Evolutionary conservation across 1,140 invertebrate genomes (phyloP), one percentile per base, ranked within the genome.

Genomic region (Achatina immaculata): DNA sequence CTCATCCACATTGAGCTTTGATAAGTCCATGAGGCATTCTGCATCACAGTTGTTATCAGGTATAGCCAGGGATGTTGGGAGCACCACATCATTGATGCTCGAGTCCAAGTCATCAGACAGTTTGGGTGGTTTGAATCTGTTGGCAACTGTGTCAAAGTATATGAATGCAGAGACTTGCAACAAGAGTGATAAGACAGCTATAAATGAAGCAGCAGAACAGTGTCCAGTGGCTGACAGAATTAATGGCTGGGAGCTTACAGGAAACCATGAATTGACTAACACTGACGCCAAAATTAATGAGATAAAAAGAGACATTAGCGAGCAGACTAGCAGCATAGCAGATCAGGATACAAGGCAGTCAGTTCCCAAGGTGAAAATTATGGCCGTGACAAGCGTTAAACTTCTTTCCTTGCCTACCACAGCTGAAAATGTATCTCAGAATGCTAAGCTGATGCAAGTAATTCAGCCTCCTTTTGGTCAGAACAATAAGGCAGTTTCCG

Each of bases 131-230:
- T 51, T 76, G 34, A 76, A 76, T 76, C 74, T 76, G 16, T 76
- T 76, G 51, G 74, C 74, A 58, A 76, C 74, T 38, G 74, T 76
- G 7, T 76, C 74, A 36, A 76, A 76, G 34, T 76, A 76, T 31
- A 76, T 76, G 74, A 76, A 76, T 62, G 45, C 40, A 36, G 36
- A 76, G 42, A 6, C 31, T 40, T 76, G 74, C 34, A 55, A 6
- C 19, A 74, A 74, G 24, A 51, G 4, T 34, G 45, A 51, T 28
- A 34, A 6, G 9, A 38, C 1, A 28, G 31, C 65, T 66, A 28
- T 40, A 4, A 43, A 40, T 42, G 42, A 69, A 4, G 16, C 34
- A 48, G 40, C 24, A 43, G 40, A 51, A 14, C 16, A 73, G 31
- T n/a, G 19, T 73, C 7, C 4, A 1, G 71, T 1, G 34, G 11